Percentiles rank a stretch among this genome's conserved stretches.
Evolutionary conservation across 2,113 vertebrate genomes (phyloP).

Genomic region (Hirundichthys speculiger): DNA sequence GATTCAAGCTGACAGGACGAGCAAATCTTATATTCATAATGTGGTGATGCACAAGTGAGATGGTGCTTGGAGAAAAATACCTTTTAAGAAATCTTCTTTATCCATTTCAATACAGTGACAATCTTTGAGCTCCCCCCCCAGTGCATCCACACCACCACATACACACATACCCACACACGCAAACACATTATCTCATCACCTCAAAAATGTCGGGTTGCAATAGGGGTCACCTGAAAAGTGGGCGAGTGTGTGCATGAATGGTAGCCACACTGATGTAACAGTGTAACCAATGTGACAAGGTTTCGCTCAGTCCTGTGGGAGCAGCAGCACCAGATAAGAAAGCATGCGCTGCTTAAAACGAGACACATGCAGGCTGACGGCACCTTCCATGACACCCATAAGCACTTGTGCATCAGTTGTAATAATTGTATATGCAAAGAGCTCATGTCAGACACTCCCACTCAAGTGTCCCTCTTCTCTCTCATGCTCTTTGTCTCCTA

Average conservation of each 20-base stretch:
- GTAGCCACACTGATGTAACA: slow-evolving; percentile 27
- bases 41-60: slow-evolving; percentile 4
- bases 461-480: slow-evolving; percentile 50
- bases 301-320: slow-evolving; percentile 43
- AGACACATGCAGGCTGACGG: slow-evolving; percentile 58
- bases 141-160: no score
- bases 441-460: slow-evolving; percentile 59
- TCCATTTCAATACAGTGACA: slow-evolving; percentile 16
- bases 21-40: neutral
- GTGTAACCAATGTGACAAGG: slow-evolving; percentile 35
- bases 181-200: no score
- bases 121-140: no score
- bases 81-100: slow-evolving; percentile 25
- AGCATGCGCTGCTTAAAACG: slow-evolving; percentile 50
- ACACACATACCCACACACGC: no score
- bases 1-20: neutral
- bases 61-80: neutral
- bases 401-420: slow-evolving; percentile 58
- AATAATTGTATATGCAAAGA: slow-evolving; percentile 67
- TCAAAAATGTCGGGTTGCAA: neutral
- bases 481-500: slow-evolving; percentile 42
- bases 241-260: slow-evolving; percentile 12
- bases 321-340: slow-evolving; percentile 43
- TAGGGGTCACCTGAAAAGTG: no score
- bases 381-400: slow-evolving; percentile 42